Conservation (phyloP, 1,140 invertebrate species). For the Lasioglossum baleicum region DNA sequence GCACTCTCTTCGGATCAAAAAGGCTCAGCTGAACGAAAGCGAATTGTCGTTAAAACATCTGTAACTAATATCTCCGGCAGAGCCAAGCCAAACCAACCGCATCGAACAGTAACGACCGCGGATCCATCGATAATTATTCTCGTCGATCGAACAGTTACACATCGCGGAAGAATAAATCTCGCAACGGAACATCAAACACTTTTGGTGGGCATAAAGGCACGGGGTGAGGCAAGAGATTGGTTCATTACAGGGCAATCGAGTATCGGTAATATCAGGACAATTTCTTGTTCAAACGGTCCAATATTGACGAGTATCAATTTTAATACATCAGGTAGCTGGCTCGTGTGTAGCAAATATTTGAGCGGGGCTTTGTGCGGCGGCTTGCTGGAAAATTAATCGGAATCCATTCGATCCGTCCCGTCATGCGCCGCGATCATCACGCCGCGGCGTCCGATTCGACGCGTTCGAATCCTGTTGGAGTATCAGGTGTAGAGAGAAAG, state of each 20-base stretch:
- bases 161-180: not conserved
- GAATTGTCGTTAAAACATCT: no score
- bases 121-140: not conserved
- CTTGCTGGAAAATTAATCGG: constrained; percentile 9
- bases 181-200: no score
- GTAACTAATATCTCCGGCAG: no score
- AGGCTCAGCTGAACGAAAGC: no score
- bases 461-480: constrained; percentile 22
- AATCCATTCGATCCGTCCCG: not conserved
- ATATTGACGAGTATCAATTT: not conserved
- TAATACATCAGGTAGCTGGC: not conserved
- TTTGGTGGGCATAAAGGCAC: not conserved
- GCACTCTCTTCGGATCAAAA: no score
- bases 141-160: not conserved
- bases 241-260: not conserved
- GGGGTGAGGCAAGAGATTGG: not conserved
- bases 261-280: not conserved
- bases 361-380: not conserved
- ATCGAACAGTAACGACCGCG: not conserved
- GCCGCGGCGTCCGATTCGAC: constrained; percentile 4
- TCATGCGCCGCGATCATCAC: not conserved
- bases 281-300: not conserved
- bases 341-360: not conserved
- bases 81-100: no score
- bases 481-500: constrained; percentile 8